These are phyloP conservation scores for Escarpia spicata DNA, from an alignment of 2,888 invertebrate genomes.

Conservation along the genomic window DNA sequence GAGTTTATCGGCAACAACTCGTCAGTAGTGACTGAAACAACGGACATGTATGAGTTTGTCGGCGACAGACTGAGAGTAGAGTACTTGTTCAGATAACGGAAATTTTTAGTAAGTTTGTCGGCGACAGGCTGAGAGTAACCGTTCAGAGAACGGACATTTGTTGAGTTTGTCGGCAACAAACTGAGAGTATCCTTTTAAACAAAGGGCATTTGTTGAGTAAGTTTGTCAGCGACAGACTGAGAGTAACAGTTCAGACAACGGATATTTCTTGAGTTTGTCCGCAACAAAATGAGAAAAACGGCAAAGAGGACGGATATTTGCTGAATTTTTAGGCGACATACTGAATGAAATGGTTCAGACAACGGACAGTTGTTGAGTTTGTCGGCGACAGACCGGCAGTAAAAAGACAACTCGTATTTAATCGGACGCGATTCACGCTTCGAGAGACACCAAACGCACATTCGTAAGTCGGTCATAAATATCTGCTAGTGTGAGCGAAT, in stretches of 20 bases:
- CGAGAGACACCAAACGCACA: neutral
- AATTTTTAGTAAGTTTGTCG: too few species aligned
- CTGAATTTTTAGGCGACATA: neutral
- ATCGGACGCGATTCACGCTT: neutral
- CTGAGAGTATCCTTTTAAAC: neutral
- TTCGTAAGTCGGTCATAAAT: conserved; percentile 16
- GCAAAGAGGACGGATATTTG: neutral
- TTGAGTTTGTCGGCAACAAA: neutral
- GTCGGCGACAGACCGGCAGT: conserved; percentile 6
- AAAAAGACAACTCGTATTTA: neutral
- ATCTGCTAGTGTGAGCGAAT: conserved; percentile 11
- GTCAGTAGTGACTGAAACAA: too few species aligned
- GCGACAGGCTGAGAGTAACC: neutral
- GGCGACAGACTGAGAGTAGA: too few species aligned
- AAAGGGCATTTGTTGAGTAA: neutral
- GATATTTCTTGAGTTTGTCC: neutral
- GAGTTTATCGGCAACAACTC: too few species aligned
- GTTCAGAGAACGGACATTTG: neutral
- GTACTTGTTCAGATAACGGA: too few species aligned
- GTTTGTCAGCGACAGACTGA: neutral
- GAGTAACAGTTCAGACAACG: neutral
- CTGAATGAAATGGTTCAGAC: neutral
- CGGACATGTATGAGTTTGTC: too few species aligned
- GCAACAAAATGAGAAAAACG: neutral
- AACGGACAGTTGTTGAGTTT: neutral